Percentiles rank a stretch among this genome's conserved stretches.
phyloP scores from a whole-genome alignment of 2,113 vertebrate genomes.

The Ornithorhynchus anatinus region DNA sequence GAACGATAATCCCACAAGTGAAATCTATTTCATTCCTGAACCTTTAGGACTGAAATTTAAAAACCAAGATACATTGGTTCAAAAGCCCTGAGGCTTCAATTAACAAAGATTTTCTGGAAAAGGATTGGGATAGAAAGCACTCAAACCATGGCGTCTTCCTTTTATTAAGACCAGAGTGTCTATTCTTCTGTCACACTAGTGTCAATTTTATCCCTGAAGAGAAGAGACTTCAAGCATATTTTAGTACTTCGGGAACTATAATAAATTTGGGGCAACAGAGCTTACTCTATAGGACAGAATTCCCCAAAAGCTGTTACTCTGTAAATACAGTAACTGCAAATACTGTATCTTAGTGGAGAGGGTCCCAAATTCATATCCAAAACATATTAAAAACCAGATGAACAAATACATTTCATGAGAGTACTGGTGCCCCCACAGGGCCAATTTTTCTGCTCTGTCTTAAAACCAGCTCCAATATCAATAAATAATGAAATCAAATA shows the following conservation, averaged over 20 bases:
- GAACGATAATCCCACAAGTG: slow-evolving; percentile 22
- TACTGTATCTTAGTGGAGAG: not conserved
- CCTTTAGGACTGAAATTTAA: not conserved
- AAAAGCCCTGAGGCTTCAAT: not conserved
- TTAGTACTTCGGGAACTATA: not conserved
- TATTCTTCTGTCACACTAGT: not conserved
- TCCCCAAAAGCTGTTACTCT: not conserved
- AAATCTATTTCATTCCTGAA: slow-evolving; percentile 19
- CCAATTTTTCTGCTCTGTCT: no score
- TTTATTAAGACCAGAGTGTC: slow-evolving; percentile 15
- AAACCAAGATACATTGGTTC: not conserved
- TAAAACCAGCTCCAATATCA: no score
- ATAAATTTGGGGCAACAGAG: not conserved
- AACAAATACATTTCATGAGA: not conserved
- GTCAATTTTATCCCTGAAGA: not conserved
- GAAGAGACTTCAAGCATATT: not conserved
- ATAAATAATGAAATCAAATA: not conserved
- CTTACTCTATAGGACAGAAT: not conserved
- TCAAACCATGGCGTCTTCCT: not conserved
- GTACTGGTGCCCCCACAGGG: not conserved
- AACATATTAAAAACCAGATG: not conserved
- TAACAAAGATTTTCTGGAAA: not conserved
- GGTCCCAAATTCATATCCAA: not conserved
- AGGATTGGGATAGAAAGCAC: slow-evolving; percentile 6
- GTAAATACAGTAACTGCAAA: not conserved